These are phyloP conservation scores for Drosophila tanythrix DNA, from an alignment of 2,888 invertebrate species.

Conservation along the genomic window DNA sequence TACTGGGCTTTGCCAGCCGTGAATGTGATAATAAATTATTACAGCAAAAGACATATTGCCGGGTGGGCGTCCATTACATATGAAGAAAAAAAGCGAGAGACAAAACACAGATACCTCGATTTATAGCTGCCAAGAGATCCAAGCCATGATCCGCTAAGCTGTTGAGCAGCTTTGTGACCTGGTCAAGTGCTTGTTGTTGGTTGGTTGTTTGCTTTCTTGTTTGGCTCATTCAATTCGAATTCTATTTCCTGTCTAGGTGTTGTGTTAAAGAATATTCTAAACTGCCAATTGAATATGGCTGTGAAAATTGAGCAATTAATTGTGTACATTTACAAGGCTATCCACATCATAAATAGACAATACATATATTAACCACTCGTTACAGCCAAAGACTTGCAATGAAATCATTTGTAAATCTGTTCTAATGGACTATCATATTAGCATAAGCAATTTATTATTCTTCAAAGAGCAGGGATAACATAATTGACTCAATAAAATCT, in stretches of 20 bases:
- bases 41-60: conserved; percentile 62
- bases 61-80: conserved; percentile 66
- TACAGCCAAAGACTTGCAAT: not conserved
- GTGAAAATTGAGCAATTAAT: conserved; percentile 6
- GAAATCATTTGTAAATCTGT: not conserved
- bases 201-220: conserved; percentile 7
- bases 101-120: conserved; percentile 41
- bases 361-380: not conserved
- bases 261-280: conserved; percentile 16
- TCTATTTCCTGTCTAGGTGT: conserved; percentile 41
- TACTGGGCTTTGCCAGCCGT: conserved; percentile 65
- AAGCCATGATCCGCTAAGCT: conserved; percentile 11
- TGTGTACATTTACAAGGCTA: conserved; percentile 17
- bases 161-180: conserved; percentile 32
- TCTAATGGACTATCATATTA: not conserved
- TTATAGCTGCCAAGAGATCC: conserved; percentile 34
- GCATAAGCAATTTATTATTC: not conserved
- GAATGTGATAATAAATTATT: conserved; percentile 81
- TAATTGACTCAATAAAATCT: not conserved
- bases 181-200: conserved; percentile 40
- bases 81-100: conserved; percentile 2
- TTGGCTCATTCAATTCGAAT: conserved; percentile 25
- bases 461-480: not conserved
- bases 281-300: conserved; percentile 18
- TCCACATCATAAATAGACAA: conserved; percentile 26